Evolutionary conservation across 2,797 vertebrate genomes (phyloP).

Genomic region (Sebastes jordani): DNA sequence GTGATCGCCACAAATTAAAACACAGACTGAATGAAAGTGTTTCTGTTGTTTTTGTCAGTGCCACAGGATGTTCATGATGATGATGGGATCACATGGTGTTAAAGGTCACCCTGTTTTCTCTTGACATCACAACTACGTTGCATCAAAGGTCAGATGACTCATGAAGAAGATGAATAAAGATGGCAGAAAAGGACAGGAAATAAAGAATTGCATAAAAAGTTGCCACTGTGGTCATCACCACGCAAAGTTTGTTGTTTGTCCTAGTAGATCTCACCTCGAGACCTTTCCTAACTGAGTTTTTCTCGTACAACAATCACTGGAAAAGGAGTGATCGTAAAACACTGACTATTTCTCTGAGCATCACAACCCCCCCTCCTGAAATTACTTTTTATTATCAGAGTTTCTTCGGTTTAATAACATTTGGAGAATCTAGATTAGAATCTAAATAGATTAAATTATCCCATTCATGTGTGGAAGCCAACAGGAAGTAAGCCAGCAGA

Average conservation of each 20-base stretch:
- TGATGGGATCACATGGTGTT: conserved; percentile 2
- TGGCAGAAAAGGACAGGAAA: not conserved
- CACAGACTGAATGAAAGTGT: conserved; percentile 11
- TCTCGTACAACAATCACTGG: not conserved
- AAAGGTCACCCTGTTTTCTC: conserved; percentile 10
- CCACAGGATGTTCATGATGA: conserved; percentile 2
- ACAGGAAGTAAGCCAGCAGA: not conserved
- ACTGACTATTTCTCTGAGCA: not conserved
- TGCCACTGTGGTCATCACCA: not conserved
- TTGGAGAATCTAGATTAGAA: not conserved
- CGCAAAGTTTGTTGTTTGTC: not conserved
- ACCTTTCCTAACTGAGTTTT: not conserved
- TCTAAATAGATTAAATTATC: not conserved
- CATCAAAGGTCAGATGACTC: not conserved
- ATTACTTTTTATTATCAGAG: not conserved
- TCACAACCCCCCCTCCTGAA: not conserved
- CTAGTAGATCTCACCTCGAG: not conserved
- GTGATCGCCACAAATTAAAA: conserved; percentile 1
- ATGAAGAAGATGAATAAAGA: not conserved
- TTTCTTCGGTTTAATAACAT: not conserved
- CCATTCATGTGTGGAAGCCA: not conserved
- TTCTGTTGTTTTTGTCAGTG: not conserved
- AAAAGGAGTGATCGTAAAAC: not conserved
- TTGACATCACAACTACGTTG: not conserved
- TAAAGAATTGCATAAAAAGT: not conserved